phyloP scores from a whole-genome alignment of 2,113 vertebrate genomes.

The Porphyrio hochstetteri region DNA sequence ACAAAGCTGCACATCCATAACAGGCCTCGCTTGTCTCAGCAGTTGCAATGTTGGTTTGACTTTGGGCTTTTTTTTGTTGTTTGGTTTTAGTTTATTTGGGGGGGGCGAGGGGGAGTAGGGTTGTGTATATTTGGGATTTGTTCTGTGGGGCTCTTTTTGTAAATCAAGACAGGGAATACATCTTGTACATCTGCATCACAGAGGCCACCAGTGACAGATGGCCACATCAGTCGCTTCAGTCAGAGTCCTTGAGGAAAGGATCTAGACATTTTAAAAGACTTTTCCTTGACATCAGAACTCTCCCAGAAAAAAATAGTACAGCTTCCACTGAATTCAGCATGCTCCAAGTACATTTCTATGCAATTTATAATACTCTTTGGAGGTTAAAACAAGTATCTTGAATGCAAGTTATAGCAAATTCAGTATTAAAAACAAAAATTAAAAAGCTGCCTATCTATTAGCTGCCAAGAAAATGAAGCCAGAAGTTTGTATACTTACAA shows the following conservation, averaged over 20 bases:
- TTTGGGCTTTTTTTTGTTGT: not conserved
- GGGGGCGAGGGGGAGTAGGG: too few relatives aligned
- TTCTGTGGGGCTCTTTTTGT: not conserved
- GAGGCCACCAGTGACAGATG: not conserved
- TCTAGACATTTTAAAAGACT: not conserved
- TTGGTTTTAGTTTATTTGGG: not conserved
- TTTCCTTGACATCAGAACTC: not conserved
- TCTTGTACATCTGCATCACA: not conserved
- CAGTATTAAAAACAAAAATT: not conserved
- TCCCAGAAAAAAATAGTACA: not conserved
- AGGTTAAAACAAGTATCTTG: not conserved
- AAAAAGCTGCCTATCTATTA: not conserved
- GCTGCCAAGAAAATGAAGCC: constrained; percentile 6
- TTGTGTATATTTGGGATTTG: too few relatives aligned
- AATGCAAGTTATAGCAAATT: not conserved
- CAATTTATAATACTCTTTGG: not conserved
- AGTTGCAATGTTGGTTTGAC: not conserved
- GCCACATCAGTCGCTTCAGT: not conserved
- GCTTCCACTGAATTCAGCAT: not conserved
- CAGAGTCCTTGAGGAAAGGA: not conserved
- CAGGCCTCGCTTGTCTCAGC: not conserved
- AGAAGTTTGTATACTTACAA: constrained; percentile 5
- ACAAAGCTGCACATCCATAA: not conserved
- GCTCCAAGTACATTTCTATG: not conserved
- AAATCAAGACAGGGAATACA: not conserved